Conservation (phyloP, 2,113 vertebrate genomes). For the Vombatus ursinus region DNA sequence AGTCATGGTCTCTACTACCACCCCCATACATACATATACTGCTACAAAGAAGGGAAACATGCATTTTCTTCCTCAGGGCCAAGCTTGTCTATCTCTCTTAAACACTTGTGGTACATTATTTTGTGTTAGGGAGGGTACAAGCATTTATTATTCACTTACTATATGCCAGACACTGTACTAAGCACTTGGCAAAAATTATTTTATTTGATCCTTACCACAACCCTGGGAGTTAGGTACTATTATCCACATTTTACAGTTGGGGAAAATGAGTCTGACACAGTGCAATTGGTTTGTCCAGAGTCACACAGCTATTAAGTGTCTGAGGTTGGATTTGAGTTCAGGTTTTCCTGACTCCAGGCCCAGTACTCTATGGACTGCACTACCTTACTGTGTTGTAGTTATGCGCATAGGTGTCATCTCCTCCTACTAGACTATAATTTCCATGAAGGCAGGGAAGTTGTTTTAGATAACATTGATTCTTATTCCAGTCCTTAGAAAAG, state of each 20-base stretch:
- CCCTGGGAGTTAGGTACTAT: background rate
- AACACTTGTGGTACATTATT: background rate
- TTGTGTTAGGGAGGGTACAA: background rate
- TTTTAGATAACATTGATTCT: background rate
- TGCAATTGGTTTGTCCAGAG: background rate
- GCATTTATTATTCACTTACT: background rate
- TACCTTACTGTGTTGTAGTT: background rate
- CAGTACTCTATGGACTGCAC: background rate
- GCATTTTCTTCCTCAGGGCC: background rate
- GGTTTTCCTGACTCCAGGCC: background rate
- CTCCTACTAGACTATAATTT: background rate
- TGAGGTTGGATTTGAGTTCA: background rate
- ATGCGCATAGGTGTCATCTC: background rate
- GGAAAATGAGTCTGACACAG: background rate
- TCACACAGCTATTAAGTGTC: background rate
- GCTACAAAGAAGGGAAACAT: background rate
- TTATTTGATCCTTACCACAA: background rate
- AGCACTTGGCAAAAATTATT: background rate
- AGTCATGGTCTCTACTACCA: background rate
- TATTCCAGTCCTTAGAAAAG: background rate
- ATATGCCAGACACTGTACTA: background rate
- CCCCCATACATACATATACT: background rate
- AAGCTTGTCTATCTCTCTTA: background rate
- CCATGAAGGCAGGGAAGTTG: background rate
- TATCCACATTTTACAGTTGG: background rate